phyloP scores from a whole-genome alignment of 2,888 invertebrate genomes.

The Candidula unifasciata region DNA sequence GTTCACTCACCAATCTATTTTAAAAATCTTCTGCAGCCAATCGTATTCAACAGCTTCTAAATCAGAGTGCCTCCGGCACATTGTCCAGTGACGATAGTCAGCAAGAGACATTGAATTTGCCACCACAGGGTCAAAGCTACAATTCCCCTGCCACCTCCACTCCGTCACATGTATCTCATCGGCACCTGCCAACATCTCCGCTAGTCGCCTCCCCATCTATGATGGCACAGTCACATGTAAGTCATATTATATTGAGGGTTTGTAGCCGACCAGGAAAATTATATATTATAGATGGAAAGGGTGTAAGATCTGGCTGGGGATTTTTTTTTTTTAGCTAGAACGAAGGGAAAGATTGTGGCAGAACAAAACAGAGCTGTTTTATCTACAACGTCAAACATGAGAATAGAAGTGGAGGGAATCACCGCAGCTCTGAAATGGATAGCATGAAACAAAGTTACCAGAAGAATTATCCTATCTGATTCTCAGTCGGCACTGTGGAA shows the following conservation, averaged over 20 bases:
- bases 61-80: slow-evolving; percentile 65
- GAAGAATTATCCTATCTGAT: too few species aligned
- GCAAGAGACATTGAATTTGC: slow-evolving; percentile 56
- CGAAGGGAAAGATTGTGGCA: too few species aligned
- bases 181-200: slow-evolving; percentile 43
- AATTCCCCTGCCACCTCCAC: slow-evolving; percentile 29
- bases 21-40: slow-evolving; percentile 55
- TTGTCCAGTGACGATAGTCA: slow-evolving; percentile 72
- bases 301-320: too few species aligned
- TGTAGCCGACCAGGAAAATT: not conserved
- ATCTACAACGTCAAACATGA: too few species aligned
- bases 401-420: too few species aligned
- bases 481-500: too few species aligned
- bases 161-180: slow-evolving; percentile 27
- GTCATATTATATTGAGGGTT: not conserved
- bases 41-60: slow-evolving; percentile 68
- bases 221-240: slow-evolving; percentile 31
- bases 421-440: too few species aligned
- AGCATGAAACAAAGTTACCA: too few species aligned
- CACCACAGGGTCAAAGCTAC: not conserved
- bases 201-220: slow-evolving; percentile 39
- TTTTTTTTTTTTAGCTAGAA: too few species aligned
- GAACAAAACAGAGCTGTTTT: too few species aligned
- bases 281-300: too few species aligned
- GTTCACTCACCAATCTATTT: not conserved